Base-by-base conservation (phyloP, 2,113 vertebrate genomes). In the Cryptotis parvus region DNA sequence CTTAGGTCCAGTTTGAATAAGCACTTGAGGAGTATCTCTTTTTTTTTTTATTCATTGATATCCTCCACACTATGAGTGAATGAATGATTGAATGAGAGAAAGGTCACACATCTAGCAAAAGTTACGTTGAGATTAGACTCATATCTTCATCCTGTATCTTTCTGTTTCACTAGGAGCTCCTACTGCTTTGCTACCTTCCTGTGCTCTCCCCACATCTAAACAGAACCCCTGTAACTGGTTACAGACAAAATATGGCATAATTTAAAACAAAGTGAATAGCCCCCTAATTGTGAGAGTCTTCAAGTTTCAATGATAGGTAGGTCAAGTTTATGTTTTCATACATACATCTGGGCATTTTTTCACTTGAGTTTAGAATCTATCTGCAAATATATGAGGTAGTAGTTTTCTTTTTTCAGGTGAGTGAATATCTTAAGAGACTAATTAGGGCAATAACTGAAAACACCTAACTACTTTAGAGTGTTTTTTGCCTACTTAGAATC, bases 401-500 rank as follows among this genome's bases (percentile, higher is more conserved):
- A 70, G 22, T 79, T 93, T 88, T 84, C 29, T 83, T 90, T 94
- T 94, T 63, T 77, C n/a, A 89, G 68, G 52, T 92, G 14, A 87
- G 43, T 82, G 29, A 92, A 37, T 75, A 94, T 95, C 89, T 92
- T 89, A 94, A 95, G 90, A 96, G 68, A 80, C 69, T 69, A 22
- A 72, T 84, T 95, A 82, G 75, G n/a, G 91, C 43, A 61, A 18
- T 81, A 88, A 87, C 90, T 9, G 0, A 88, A 65, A 94, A 91
- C 55, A 78, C 39, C 66, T 45, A 89, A 95, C 93, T 91, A 90
- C 87, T 95, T 96, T 92, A 85, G 68, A 77, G 96, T n/a, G n/a
- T n/a, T 96, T 96, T 94, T 94, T 84, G 87, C n/a, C 31, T 45
- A 35, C 84, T 73, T 96, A 95, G 78, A 89, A 81, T 93, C 94